Base-by-base conservation (phyloP, 2,113 vertebrate genomes). In the Atractosteus spatula region DNA sequence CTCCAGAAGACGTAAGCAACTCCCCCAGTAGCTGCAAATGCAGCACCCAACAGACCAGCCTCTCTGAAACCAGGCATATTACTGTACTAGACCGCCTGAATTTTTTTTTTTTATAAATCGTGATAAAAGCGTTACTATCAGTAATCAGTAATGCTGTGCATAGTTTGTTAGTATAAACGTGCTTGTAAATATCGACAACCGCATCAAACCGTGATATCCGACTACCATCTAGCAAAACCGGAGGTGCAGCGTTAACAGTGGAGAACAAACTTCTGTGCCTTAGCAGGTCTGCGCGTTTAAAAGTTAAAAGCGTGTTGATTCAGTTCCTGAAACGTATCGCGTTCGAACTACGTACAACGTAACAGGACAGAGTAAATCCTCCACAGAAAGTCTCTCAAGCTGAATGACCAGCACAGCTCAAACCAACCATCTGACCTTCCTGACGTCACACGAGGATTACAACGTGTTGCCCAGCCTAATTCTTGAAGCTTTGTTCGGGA, bases 1-100 rank as follows among this genome's bases (percentile, higher is more conserved):
- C 11, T 89, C 89, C 91, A 94, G 41, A 88, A 1, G 0, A 81
- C n/a, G 62, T 85, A 91, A 0, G 82, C 89, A 59, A 88, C 74
- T 12, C 86, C 91, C 0, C 87, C 92, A 0, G 88, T 83, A 0
- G 90, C 0, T 1, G 78, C 86, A 4, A 81, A 78, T 14, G 88
- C 85, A 59, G 78, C 82, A 0, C 87, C 85, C 43, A 90, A 14
- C 5, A 91, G 29, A 0, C 83, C 84, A 3, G 78, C 75, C 69
- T 77, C 79, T 44, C 78, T 83, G 51, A 86, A 5, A 0, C 81
- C 83, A 0, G 85, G 62, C 92, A 93, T 94, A 62, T 17, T 74
- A 12, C 41, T 29, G 29, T 29, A 29, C 29, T 29, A 29, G 29
- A 29, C 29, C 29, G 29, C 29, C 29, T 29, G 29, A 29, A 29